Evolutionary conservation across 2,888 invertebrate genomes (phyloP).

Genomic region (Ecliptopera silaceata): DNA sequence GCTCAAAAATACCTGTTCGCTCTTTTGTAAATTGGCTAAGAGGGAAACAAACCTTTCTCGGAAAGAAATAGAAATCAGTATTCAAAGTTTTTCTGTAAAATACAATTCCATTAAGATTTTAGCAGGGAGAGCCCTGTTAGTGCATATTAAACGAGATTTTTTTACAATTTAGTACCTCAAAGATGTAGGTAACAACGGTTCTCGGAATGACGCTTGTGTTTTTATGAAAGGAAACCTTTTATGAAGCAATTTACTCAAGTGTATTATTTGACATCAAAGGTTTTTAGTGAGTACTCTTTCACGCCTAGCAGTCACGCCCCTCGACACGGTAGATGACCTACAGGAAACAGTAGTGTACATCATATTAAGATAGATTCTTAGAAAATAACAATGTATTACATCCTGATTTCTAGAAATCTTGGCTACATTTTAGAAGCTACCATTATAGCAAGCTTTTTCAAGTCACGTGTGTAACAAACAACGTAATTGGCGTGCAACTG

Average conservation of each 20-base stretch:
- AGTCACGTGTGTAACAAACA: too few species aligned
- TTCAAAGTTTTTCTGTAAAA: conserved; percentile 39
- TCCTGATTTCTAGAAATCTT: too few species aligned
- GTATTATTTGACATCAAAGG: conserved; percentile 31
- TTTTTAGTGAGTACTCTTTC: conserved; percentile 28
- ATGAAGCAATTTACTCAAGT: conserved; percentile 32
- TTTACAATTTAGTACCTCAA: not conserved
- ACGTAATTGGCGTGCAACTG: too few species aligned
- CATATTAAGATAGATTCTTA: not conserved
- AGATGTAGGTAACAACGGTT: not conserved
- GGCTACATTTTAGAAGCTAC: not conserved
- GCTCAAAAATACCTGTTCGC: too few species aligned
- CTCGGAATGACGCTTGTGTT: conserved; percentile 5
- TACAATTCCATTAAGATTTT: conserved; percentile 46
- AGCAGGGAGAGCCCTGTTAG: conserved; percentile 32
- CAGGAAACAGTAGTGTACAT: conserved; percentile 23
- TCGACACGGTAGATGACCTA: conserved; percentile 28
- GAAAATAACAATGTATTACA: not conserved
- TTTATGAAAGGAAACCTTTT: conserved; percentile 20
- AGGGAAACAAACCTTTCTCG: conserved; percentile 42
- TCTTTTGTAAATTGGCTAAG: conserved; percentile 36
- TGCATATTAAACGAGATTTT: conserved; percentile 34
- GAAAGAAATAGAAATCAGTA: conserved; percentile 34
- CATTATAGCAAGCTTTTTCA: too few species aligned
- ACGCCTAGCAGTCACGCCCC: conserved; percentile 32